Base-by-base conservation (phyloP, 2,797 vertebrate species). In the Scyliorhinus canicula region DNA sequence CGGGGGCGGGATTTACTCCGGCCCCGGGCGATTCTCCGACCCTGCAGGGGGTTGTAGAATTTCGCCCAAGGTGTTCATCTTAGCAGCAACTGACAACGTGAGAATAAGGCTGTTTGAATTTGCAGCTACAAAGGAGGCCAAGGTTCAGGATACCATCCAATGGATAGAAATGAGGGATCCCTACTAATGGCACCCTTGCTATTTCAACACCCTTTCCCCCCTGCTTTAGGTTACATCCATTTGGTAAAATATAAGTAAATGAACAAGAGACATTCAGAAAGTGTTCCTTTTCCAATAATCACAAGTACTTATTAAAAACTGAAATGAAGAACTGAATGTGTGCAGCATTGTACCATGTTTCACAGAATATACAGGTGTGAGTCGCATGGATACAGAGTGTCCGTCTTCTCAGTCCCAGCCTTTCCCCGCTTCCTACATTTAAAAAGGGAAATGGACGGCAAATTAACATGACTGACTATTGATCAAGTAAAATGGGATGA, bases 381-480 rank as follows among this genome's bases (percentile, higher is more conserved):
- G 65, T 65, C 40, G 71, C 65, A 93, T 8, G 28, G 55, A 8
- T n/a, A 63, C 57, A 35, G 19, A 24, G 28, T 57, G 14, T 55
- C 52, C 19, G 85, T 60, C 21, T 47, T 11, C 65, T 50, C 93
- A 31, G 50, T 1, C 65, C 63, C 93, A 71, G 8, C 44, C 67
- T 74, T 28, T 52, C 67, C 67, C 67, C 11, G 28, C 28, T 12
- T n/a, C 26, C 31, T 28, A 71, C 47, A 94, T 69, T 96, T 96
- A 95, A 96, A 96, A 97, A 97, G 96, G 97, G 97, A 97, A 96
- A 96, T 97, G 96, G 96, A 85, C 96, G 96, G 96, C 97, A 97
- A 97, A 97, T 98, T 98, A 98, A 98, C 98, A 98, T 98, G 93
- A 94, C 47, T 71, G 93, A 50, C 98, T 98, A 98, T 98, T 98